Percentiles rank a stretch among this genome's conserved stretches.
Evolutionary conservation across 2,113 vertebrate species (phyloP).

Genomic region (Taxidea taxus): DNA sequence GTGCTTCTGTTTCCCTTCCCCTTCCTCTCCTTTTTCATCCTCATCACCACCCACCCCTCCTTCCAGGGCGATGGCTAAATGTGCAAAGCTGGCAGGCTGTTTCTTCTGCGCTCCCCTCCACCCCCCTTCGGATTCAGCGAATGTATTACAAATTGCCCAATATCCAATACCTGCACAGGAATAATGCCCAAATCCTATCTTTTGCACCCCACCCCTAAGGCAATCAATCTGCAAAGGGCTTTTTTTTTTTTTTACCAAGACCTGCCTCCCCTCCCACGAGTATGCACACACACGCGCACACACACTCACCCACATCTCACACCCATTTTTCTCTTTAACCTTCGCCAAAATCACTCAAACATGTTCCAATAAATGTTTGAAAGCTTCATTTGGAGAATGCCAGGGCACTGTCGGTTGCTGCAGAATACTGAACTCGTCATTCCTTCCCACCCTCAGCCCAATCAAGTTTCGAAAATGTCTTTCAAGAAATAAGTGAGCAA

Average conservation of each 20-base stretch:
- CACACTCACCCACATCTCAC: constrained; percentile 50
- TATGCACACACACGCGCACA: constrained; percentile 49
- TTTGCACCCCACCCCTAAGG: constrained; percentile 38
- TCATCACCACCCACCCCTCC: constrained; percentile 67
- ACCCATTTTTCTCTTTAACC: constrained; percentile 63
- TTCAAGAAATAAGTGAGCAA: constrained; percentile 66
- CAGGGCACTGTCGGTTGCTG: background rate
- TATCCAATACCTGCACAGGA: constrained; percentile 72
- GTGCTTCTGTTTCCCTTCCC: constrained; percentile 67
- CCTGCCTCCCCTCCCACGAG: background rate
- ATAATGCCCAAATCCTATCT: constrained; percentile 53
- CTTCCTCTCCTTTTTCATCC: constrained; percentile 68
- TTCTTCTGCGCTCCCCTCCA: constrained; percentile 34
- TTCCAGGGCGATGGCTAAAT: constrained; percentile 76
- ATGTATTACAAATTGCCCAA: constrained; percentile 73
- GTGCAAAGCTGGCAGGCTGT: constrained; percentile 76
- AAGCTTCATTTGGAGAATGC: constrained; percentile 8
- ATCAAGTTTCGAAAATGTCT: constrained; percentile 72
- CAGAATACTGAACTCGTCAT: background rate
- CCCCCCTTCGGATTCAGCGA: constrained; percentile 71
- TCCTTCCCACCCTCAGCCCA: background rate
- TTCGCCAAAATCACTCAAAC: constrained; percentile 53
- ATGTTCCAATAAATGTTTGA: constrained; percentile 40
- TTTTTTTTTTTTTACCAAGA: constrained; percentile 45
- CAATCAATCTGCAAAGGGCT: constrained; percentile 51